Evolutionary conservation across 2,113 vertebrate genomes (phyloP).

Genomic region (Cettia cetti): DNA sequence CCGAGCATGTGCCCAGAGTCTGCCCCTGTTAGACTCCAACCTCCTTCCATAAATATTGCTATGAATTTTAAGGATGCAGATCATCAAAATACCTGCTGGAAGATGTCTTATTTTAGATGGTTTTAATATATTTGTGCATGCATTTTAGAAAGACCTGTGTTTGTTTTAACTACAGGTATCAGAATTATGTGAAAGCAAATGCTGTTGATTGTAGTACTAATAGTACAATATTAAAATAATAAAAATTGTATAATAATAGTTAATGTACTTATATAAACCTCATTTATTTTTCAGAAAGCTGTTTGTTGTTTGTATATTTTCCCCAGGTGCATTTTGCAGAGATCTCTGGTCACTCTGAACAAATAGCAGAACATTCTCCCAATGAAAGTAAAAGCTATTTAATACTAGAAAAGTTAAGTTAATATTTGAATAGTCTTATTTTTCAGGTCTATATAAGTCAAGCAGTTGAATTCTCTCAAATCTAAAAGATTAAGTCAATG

Average conservation of each 20-base stretch:
- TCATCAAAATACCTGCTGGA: background rate
- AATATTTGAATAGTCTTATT: background rate
- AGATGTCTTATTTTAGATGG: background rate
- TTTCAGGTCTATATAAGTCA: background rate
- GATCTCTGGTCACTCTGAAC: background rate
- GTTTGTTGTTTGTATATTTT: background rate
- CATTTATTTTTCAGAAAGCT: background rate
- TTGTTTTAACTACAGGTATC: background rate
- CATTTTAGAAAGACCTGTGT: background rate
- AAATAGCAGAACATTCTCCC: background rate
- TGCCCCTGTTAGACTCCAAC: background rate
- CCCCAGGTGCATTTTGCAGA: background rate
- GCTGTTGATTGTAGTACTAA: background rate
- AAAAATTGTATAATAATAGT: background rate
- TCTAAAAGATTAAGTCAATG: background rate
- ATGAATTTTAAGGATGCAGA: background rate
- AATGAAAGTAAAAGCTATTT: background rate
- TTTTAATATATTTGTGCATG: background rate
- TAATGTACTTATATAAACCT: background rate
- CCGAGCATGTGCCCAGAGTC: background rate
- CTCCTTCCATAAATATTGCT: background rate
- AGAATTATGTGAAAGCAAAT: background rate
- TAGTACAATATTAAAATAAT: background rate
- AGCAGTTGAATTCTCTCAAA: background rate
- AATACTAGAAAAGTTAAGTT: background rate